These are phyloP conservation scores for Callospermophilus lateralis DNA, from an alignment of 2,113 vertebrate genomes.

Conservation along the genomic window DNA sequence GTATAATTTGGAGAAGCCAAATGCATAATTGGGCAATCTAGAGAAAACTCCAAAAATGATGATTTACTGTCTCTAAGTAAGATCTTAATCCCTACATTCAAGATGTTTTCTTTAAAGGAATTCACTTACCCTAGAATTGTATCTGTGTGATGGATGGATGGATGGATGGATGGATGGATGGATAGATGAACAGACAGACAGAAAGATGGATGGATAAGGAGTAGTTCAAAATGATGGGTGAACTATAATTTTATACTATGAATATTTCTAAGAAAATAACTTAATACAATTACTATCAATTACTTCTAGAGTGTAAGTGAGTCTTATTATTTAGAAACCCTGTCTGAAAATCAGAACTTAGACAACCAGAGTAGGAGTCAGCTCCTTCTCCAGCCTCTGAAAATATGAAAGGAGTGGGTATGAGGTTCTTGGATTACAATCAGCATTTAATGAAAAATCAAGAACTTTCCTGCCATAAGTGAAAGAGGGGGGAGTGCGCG, in stretches of 20 bases:
- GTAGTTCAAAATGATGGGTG: not conserved
- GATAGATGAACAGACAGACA: not conserved
- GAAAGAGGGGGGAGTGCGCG: not conserved
- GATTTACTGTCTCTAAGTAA: not conserved
- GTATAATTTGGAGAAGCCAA: not conserved
- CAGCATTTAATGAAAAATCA: not conserved
- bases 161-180: not conserved
- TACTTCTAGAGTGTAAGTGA: not conserved
- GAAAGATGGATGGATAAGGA: not conserved
- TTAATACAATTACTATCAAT: not conserved
- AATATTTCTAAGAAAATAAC: slow-evolving; percentile 16
- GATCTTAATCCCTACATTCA: not conserved
- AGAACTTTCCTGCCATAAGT: not conserved
- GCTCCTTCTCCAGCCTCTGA: not conserved
- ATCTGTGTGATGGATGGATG: not conserved
- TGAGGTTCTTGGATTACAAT: not conserved
- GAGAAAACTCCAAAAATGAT: not conserved
- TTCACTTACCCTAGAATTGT: not conserved
- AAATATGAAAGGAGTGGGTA: not conserved
- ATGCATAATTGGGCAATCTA: not conserved
- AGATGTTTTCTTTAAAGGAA: not conserved
- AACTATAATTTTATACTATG: not conserved
- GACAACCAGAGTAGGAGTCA: not conserved
- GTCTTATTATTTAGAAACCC: not conserved
- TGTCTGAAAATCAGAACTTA: not conserved